phyloP scores from a whole-genome alignment of 2,113 vertebrate species.

The Neotoma lepida region DNA sequence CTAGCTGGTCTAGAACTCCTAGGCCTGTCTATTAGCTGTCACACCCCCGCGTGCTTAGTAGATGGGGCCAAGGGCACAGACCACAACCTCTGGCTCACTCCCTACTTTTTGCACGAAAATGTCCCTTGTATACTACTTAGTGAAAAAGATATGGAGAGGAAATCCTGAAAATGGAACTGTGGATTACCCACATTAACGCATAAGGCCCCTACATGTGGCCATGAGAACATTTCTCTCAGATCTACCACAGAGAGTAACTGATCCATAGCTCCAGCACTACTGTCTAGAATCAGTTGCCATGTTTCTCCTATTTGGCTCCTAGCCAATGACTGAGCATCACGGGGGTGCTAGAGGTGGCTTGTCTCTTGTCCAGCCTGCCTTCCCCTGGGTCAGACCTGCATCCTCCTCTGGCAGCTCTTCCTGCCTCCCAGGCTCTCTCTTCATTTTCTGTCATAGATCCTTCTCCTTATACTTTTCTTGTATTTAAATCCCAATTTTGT shows the following conservation, averaged over 20 bases:
- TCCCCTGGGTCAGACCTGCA: neutral
- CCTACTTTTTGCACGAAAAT: neutral
- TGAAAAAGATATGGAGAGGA: neutral
- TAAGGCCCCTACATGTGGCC: neutral
- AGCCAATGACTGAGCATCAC: neutral
- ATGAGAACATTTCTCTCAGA: neutral
- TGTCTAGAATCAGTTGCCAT: neutral
- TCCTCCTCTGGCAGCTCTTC: neutral
- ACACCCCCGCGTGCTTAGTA: neutral
- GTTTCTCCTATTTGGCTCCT: neutral
- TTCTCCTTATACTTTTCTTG: neutral
- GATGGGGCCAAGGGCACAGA: neutral
- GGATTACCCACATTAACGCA: neutral
- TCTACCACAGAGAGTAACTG: neutral
- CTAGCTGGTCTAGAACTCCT: neutral
- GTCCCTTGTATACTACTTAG: neutral
- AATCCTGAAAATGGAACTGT: slow-evolving; percentile 1
- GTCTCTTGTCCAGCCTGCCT: neutral
- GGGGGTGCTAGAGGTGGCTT: neutral
- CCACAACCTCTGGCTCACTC: neutral
- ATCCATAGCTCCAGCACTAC: neutral
- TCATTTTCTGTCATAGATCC: neutral
- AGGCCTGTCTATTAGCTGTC: neutral
- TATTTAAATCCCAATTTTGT: neutral
- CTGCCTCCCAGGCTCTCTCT: neutral